Percentiles rank a stretch among this genome's conserved stretches.
Evolutionary conservation across 1,140 invertebrate genomes (phyloP).

Genomic region (Lysiphlebus fabarum): DNA sequence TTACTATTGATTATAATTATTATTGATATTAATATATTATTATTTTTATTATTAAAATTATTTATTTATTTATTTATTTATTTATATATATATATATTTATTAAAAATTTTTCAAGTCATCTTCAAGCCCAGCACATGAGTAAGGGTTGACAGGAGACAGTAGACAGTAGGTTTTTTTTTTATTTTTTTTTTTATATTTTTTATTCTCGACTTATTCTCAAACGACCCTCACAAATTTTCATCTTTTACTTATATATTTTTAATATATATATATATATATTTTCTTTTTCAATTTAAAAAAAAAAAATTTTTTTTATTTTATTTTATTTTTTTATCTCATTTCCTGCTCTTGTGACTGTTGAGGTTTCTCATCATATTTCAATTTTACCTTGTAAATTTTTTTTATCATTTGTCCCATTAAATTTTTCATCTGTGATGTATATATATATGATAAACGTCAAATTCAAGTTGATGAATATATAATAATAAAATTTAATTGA

Average conservation of each 20-base stretch:
- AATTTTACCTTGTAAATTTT: no score
- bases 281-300: no score
- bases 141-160: slow-evolving; percentile 20
- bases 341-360: neutral
- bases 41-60: neutral
- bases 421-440: no score
- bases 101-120: slow-evolving; percentile 15
- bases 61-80: no score
- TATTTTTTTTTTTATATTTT: neutral
- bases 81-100: neutral
- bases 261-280: neutral
- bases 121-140: slow-evolving; percentile 28
- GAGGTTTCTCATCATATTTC: no score
- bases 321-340: slow-evolving; percentile 5
- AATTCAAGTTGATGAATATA: no score
- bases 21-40: neutral
- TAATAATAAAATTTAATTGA: no score
- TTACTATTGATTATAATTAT: neutral
- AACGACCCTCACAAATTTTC: slow-evolving; percentile 16
- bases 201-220: slow-evolving; percentile 25
- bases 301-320: neutral
- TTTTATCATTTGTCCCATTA: no score
- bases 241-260: slow-evolving; percentile 2
- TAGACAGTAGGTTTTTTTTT: slow-evolving; percentile 5
- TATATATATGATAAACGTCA: no score